Evolutionary conservation across 2,888 invertebrate genomes (phyloP), one percentile per base, ranked within the genome.

Genomic region (Thymelicus sylvestris): DNA sequence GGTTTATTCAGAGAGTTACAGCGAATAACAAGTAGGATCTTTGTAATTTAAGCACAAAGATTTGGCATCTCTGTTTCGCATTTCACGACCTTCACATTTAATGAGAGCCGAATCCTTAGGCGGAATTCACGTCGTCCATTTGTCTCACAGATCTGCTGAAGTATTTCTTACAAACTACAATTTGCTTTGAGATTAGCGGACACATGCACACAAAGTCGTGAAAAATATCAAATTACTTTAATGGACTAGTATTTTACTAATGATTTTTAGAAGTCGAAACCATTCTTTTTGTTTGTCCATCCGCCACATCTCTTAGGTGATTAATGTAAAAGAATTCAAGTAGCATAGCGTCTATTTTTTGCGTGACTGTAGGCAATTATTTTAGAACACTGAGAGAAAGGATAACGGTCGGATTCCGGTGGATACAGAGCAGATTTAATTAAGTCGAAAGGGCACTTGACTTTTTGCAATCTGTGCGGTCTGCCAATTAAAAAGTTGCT

Each of bases 401-500:
- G 64, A 69, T 69, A 57, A 57, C 62, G 47, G 31, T 47, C 31
- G 63, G 31, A 55, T 66, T 59, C 47, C 79, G 82, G 77, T 80
- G 80, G 80, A 81, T 85, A 84, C 84, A 87, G 87, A 86, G 86
- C 87, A 86, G 87, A 88, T 89, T 90, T 90, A 90, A 91, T 91
- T 89, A 90, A 89, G 83, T 84, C 81, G 76, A 84, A 88, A 87
- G 85, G 86, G 82, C 85, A 81, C 87, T 89, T 83, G 83, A 87
- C 79, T 72, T 87, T 88, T 89, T 89, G 87, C 87, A 88, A 88
- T 90, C 86, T 84, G 85, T 86, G 84, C 83, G 82, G 82, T 82
- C 81, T 83, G 90, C 90, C 90, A 91, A 90, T 91, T 91, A 91
- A 91, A 91, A 91, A 89, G 89, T 90, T 89, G 83, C 83, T 77